Conservation (phyloP, 2,113 vertebrate species). For the Rattus norvegicus region DNA sequence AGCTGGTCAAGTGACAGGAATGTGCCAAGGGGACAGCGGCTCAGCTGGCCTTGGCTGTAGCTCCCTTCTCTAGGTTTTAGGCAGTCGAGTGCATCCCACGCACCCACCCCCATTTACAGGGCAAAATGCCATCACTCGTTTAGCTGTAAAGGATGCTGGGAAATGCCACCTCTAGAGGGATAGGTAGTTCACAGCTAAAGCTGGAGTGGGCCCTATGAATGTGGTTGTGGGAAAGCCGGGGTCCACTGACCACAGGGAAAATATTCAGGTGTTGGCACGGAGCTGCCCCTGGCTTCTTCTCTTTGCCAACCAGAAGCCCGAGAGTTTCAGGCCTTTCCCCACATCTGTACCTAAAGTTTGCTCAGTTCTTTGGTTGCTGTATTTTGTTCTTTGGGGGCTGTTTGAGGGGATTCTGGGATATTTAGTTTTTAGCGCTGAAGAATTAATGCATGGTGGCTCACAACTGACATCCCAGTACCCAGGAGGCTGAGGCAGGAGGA, state of each 20-base stretch:
- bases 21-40: fast-evolving
- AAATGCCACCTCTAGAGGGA: background rate
- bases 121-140: background rate
- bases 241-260: fast-evolving
- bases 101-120: background rate
- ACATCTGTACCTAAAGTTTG: background rate
- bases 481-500: background rate
- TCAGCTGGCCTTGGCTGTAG: background rate
- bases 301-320: background rate
- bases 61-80: background rate
- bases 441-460: background rate
- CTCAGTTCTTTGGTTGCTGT: no score
- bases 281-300: background rate
- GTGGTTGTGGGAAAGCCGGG: background rate
- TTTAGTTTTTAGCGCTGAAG: background rate
- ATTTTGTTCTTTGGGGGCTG: background rate
- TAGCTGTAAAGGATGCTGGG: background rate
- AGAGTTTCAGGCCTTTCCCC: background rate
- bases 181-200: background rate
- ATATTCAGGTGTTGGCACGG: background rate
- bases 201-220: background rate
- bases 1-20: background rate
- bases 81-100: background rate
- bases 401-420: background rate
- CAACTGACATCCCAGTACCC: background rate